Conservation (phyloP, 2,888 invertebrate species). For the Pecten maximus region DNA sequence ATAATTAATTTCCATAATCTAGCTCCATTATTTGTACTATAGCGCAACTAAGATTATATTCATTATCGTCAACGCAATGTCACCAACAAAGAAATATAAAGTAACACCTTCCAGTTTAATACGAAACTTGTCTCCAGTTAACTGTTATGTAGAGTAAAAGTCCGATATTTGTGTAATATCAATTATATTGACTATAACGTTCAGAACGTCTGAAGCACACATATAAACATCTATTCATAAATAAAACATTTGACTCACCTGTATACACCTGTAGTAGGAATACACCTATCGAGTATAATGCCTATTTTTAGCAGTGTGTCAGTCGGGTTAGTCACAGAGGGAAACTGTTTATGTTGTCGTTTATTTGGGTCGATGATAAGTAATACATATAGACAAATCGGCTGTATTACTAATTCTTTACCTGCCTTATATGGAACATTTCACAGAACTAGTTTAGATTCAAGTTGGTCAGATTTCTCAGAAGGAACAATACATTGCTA, state of each 20-base stretch:
- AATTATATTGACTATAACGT: no score
- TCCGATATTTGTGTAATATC: no score
- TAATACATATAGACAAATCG: neutral
- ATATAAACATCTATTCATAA: neutral
- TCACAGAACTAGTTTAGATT: neutral
- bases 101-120: no score
- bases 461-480: neutral
- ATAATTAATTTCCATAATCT: no score
- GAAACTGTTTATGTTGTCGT: neutral
- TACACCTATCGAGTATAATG: neutral
- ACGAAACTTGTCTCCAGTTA: no score
- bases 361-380: neutral
- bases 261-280: neutral
- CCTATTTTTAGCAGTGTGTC: conserved; percentile 13
- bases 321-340: neutral
- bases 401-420: neutral
- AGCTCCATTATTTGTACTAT: no score
- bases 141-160: no score
- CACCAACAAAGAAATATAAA: no score
- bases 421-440: neutral
- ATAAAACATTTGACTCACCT: neutral
- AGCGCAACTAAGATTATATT: no score
- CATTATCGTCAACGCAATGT: no score
- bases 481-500: neutral
- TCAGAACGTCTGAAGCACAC: neutral